Conservation (phyloP, 1,140 invertebrate species). For the Eueides isabella region DNA sequence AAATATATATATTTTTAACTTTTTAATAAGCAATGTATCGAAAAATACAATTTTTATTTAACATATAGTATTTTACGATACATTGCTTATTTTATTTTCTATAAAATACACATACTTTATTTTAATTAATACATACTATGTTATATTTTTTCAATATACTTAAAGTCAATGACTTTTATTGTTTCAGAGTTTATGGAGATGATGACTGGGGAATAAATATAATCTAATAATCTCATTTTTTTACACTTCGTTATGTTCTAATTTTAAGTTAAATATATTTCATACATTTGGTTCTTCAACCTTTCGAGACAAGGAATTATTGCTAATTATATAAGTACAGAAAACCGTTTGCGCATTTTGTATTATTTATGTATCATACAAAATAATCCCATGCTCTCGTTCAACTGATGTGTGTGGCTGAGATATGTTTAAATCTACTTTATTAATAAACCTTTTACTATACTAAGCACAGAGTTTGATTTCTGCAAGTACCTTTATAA, state of each 20-base stretch:
- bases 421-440: conserved; percentile 76
- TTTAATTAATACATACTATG: neutral
- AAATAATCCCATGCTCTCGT: conserved; percentile 70
- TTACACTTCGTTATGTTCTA: conserved; percentile 63
- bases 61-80: too few relatives aligned
- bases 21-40: too few relatives aligned
- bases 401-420: conserved; percentile 77
- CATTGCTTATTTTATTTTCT: too few relatives aligned
- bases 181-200: conserved; percentile 97
- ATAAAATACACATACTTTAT: too few relatives aligned
- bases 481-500: conserved; percentile 16
- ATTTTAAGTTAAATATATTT: conserved; percentile 66
- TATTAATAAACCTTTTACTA: conserved; percentile 79
- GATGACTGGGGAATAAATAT: conserved; percentile 95
- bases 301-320: conserved; percentile 67
- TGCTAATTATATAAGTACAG: conserved; percentile 40
- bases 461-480: conserved; percentile 54
- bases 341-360: conserved; percentile 50
- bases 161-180: conserved; percentile 41
- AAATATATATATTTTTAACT: too few relatives aligned
- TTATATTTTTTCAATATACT: neutral
- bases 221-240: conserved; percentile 49
- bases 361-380: conserved; percentile 76
- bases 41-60: too few relatives aligned
- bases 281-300: conserved; percentile 67